Conservation (phyloP, 2,888 invertebrate species). For the Notocelia uddmanniana region DNA sequence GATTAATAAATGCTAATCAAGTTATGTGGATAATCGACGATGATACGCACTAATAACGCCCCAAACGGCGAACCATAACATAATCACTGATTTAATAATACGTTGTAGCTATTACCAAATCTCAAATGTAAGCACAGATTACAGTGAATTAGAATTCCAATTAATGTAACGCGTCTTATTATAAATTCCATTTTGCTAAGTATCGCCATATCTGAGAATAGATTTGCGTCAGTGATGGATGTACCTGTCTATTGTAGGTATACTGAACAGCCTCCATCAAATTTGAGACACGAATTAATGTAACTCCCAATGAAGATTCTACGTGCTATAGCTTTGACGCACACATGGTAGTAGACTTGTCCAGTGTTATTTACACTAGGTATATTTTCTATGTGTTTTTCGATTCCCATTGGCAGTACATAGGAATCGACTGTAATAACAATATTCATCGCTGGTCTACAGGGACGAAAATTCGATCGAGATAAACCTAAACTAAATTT, state of each 20-base stretch:
- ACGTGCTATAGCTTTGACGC: constrained; percentile 2
- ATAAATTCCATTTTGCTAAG: constrained; percentile 45
- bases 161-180: constrained; percentile 39
- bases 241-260: constrained; percentile 18
- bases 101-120: constrained; percentile 31
- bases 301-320: constrained; percentile 32
- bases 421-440: too few species aligned
- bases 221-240: constrained; percentile 27
- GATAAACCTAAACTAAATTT: too few species aligned
- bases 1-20: constrained; percentile 3
- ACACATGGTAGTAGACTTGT: background rate
- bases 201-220: constrained; percentile 36
- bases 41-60: background rate
- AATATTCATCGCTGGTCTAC: too few species aligned
- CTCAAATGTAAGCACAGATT: constrained; percentile 35
- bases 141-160: constrained; percentile 37
- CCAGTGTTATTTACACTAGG: too few species aligned
- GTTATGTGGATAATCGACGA: background rate
- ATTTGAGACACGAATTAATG: constrained; percentile 39
- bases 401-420: too few species aligned
- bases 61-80: background rate
- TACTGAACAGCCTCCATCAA: constrained; percentile 24
- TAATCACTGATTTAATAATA: constrained; percentile 26
- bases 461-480: too few species aligned
- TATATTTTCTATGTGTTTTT: too few species aligned